Evolutionary conservation across 2,113 vertebrate genomes (phyloP).

Genomic region (Chamaea fasciata): DNA sequence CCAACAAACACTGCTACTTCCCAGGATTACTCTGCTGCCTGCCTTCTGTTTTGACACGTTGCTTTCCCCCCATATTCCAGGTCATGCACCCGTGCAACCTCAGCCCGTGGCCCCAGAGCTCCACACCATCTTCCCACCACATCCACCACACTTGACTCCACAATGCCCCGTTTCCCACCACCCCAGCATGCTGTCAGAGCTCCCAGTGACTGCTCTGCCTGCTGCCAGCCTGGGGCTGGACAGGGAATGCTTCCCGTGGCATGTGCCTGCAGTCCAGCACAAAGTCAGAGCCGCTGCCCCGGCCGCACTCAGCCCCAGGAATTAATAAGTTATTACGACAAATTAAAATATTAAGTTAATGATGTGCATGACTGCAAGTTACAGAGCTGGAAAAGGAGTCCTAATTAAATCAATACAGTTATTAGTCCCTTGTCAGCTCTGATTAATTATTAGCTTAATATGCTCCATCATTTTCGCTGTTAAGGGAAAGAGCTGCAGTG

Average conservation of each 20-base stretch:
- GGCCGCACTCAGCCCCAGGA: not conserved
- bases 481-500: constrained; percentile 24
- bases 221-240: not conserved
- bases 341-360: constrained; percentile 47
- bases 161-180: rapidly evolving
- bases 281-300: not conserved
- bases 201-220: not conserved
- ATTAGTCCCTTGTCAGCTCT: constrained; percentile 63
- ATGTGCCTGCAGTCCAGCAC: not conserved
- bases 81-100: rapidly evolving
- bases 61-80: not conserved
- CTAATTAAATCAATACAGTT: constrained; percentile 67
- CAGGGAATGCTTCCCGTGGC: not conserved
- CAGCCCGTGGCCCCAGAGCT: rapidly evolving
- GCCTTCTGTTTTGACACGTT: not conserved
- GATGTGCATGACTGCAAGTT: constrained; percentile 17
- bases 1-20: not conserved
- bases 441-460: constrained; percentile 63
- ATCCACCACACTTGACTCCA: not conserved
- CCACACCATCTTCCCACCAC: not conserved
- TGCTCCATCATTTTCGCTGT: constrained; percentile 22
- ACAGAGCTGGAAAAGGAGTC: constrained; percentile 29
- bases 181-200: not conserved
- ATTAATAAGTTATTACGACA: constrained; percentile 32
- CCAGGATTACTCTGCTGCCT: not conserved